These are phyloP conservation scores for Progne subis DNA, from an alignment of 2,113 vertebrate genomes.

Conservation along the genomic window DNA sequence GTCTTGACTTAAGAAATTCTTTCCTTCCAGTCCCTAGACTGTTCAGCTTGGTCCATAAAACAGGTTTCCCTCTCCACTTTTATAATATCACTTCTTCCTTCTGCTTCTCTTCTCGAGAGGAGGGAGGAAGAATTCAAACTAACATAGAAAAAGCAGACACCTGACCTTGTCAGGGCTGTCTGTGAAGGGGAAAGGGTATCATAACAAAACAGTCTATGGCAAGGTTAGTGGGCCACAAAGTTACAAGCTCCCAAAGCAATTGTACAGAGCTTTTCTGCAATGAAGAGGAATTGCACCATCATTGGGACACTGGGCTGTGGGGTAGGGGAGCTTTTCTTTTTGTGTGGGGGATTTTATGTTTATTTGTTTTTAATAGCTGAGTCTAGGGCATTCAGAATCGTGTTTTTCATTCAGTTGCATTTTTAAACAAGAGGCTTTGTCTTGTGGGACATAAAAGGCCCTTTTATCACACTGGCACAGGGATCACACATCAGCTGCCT, in stretches of 20 bases:
- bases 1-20: not conserved
- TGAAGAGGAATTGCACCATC: not conserved
- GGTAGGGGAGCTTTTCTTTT: not conserved
- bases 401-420: conserved; percentile 47
- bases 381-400: not conserved
- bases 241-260: not conserved
- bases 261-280: not conserved
- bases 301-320: not conserved
- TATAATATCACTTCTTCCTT: not conserved
- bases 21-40: not conserved
- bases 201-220: not conserved
- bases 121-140: not conserved
- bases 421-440: conserved; percentile 59
- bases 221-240: not conserved
- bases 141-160: not conserved
- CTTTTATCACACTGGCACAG: conserved; percentile 1
- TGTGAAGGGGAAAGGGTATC: not conserved
- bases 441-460: not conserved
- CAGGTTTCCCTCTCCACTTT: not conserved
- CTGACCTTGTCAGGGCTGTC: not conserved
- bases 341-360: not conserved
- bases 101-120: not conserved
- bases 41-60: not conserved
- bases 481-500: conserved; percentile 1
- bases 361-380: conserved; percentile 34